Evolutionary conservation across 2,113 vertebrate species (phyloP).

Genomic region (Mustelus asterias): DNA sequence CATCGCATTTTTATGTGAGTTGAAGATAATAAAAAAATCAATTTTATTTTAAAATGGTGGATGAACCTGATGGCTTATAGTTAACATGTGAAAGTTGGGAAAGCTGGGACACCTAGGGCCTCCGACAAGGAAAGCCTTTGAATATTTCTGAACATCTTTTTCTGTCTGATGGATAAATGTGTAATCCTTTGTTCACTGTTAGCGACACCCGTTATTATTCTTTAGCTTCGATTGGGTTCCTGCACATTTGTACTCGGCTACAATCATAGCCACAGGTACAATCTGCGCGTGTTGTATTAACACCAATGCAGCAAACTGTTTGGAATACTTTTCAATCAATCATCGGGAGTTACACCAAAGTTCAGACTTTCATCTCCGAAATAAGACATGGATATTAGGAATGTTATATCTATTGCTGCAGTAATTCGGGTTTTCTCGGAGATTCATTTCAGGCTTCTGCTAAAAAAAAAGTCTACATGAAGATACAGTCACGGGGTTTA

Average conservation of each 20-base stretch:
- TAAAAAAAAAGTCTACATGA: not conserved
- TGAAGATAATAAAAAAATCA: not conserved
- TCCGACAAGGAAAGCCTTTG: not conserved
- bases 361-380: not conserved
- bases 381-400: not conserved
- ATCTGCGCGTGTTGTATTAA: not conserved
- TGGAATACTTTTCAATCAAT: not conserved
- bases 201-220: not conserved
- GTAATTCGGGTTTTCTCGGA: not conserved
- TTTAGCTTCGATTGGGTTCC: not conserved
- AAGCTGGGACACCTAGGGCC: not conserved
- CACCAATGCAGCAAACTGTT: not conserved
- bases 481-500: not conserved
- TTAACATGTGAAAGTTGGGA: not conserved
- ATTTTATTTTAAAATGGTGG: not conserved
- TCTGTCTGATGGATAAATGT: not conserved
- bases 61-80: not conserved
- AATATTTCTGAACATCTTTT: not conserved
- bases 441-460: not conserved
- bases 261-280: not conserved
- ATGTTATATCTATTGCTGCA: not conserved
- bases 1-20: not conserved
- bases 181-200: not conserved
- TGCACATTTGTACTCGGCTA: not conserved
- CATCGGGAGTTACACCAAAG: not conserved